Base-by-base conservation (phyloP, 30 jellyfish, hydroid and myxozoan genomes). In the Phacellophora camtschatica region DNA sequence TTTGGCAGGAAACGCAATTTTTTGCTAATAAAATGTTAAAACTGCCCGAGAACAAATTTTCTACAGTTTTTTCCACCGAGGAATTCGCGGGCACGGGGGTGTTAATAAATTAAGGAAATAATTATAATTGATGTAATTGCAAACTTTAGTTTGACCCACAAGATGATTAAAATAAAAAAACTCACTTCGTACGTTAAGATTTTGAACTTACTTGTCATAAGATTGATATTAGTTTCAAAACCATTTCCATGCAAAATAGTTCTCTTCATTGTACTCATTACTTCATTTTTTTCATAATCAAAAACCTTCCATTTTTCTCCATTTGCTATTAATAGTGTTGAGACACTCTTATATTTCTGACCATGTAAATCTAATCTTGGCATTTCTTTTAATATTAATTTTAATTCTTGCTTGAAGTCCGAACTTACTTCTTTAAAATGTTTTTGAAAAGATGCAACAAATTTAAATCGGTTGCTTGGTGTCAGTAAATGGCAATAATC, bases 281-380 rank as follows among this genome's bases (percentile, higher is more conserved):
- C 57, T 7, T 80, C 51, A 19, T 53, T 37, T 0, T 63, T 64
- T 9, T 80, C 73, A 27, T 23, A 80, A 6, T 53, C 77, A 23
- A 80, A 20, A 22, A 51, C 73, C 51, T 80, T 80, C 11, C 69
- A 37, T 36, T 56, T 48, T 66, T 80, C 84, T 25, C 91, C 91
- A 35, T 71, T 31, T 30, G 76, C 91, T 7, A 71, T 37, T 12
- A 80, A 69, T 48, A 53, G 49, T 9, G 58, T 37, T 9, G 84
- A 74, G 31, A 35, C 34, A 24, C 13, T 36, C 11, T 35, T 80
- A 46, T 64, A 80, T 30, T 24, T 65, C 3, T 56, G 51, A 15
- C 91, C 91, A 25, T 29, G 43, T 6, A 0, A 18, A n/a, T 66
- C 76, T 9, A 23, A 13, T 5, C 33, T 54, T 20, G 75, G 84